A percentile compares a stretch with the other conserved stretches of the same genome.
Evolutionary conservation across 2,888 invertebrate genomes (phyloP).

Genomic region (Sericinus montela): DNA sequence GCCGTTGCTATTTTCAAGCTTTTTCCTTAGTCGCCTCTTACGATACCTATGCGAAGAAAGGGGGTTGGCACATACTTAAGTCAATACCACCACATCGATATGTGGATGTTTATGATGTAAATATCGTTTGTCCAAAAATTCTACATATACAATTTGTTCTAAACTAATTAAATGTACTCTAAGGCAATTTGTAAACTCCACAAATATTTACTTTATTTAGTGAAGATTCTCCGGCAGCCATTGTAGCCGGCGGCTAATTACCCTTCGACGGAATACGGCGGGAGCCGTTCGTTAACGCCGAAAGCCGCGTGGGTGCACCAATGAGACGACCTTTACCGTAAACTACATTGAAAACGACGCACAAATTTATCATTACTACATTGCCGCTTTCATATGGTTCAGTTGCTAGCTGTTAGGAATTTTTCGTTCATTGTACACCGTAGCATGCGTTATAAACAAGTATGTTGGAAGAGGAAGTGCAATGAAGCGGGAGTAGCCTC

Average conservation of each 20-base stretch:
- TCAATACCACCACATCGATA: too few species aligned
- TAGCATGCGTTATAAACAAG: not conserved
- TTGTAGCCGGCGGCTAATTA: conserved; percentile 28
- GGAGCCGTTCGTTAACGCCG: conserved; percentile 35
- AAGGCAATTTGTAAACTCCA: too few species aligned
- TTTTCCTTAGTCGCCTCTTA: too few species aligned
- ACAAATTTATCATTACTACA: not conserved
- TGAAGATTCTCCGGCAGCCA: conserved; percentile 5
- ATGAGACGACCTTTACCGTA: conserved; percentile 5
- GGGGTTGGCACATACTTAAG: too few species aligned
- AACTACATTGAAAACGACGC: not conserved
- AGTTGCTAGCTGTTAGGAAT: not conserved
- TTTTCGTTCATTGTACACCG: not conserved
- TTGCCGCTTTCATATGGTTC: conserved; percentile 1
- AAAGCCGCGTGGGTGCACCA: conserved; percentile 49
- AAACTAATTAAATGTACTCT: too few species aligned
- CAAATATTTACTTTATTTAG: too few species aligned
- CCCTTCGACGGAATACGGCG: conserved; percentile 30
- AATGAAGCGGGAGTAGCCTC: conserved; percentile 24
- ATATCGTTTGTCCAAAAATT: too few species aligned
- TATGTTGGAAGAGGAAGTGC: conserved; percentile 23
- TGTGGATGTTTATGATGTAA: too few species aligned
- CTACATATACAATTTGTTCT: too few species aligned
- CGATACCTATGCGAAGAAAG: too few species aligned
- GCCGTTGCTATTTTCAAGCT: too few species aligned